Evolutionary conservation across 2,888 invertebrate species (phyloP).

Genomic region (Neelides folsomi): DNA sequence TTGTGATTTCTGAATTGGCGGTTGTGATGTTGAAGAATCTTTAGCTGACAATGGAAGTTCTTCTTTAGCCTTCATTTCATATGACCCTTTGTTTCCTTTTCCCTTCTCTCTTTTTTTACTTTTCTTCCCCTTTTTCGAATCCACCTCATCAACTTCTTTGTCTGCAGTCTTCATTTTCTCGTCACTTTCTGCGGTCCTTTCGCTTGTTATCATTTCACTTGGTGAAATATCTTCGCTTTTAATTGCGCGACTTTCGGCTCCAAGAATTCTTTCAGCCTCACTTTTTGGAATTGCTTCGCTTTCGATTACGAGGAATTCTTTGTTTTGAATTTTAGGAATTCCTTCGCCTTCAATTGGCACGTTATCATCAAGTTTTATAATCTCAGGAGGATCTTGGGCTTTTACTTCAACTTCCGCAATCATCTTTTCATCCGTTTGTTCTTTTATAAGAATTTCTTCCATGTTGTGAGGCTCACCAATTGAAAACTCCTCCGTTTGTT

Average conservation of each 20-base stretch:
- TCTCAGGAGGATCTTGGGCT: neutral
- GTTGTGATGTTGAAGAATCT: too few relatives aligned
- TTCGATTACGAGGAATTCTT: neutral
- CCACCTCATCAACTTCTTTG: neutral
- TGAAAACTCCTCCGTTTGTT: neutral
- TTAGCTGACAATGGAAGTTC: too few relatives aligned
- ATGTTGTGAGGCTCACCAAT: neutral
- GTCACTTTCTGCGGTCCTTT: neutral
- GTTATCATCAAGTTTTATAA: neutral
- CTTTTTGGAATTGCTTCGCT: neutral
- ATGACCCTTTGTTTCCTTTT: too few relatives aligned
- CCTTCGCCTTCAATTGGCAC: constrained; percentile 4
- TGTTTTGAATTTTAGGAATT: constrained; percentile 6
- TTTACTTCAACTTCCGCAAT: neutral
- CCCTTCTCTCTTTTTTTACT: too few relatives aligned
- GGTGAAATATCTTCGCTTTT: neutral
- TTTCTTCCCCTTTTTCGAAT: neutral
- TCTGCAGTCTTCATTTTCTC: neutral
- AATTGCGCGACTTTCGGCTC: neutral
- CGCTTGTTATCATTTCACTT: neutral
- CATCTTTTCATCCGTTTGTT: neutral
- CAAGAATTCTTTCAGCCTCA: neutral
- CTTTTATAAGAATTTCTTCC: neutral
- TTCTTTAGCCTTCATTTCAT: too few relatives aligned
- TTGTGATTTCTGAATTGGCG: neutral